Percentiles rank a stretch among this genome's conserved stretches.
Evolutionary conservation across 2,113 vertebrate species (phyloP).

Genomic region (rabbit (Oryctolagus cuniculus)): mOryCun1.1 NC_091440.1:95959501-95960000

Average conservation of each 20-base stretch:
- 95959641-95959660: background rate
- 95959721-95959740: background rate
- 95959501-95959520: no score
- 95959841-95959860: background rate
- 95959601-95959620: constrained; percentile 5
- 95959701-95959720: background rate
- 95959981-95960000: background rate
- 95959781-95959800: background rate
- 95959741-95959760: background rate
- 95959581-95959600: background rate
- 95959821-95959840: background rate
- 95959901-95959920: background rate
- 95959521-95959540: background rate
- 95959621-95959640: background rate
- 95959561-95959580: background rate
- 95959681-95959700: background rate
- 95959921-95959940: background rate
- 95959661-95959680: background rate
- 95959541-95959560: background rate
- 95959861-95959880: background rate
- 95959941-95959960: background rate
- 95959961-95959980: background rate
- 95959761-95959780: background rate
- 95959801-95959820: background rate
- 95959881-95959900: background rate